These are phyloP conservation scores for Hyalella azteca DNA, from an alignment of 2,888 invertebrate species.

Conservation along the genomic window DNA sequence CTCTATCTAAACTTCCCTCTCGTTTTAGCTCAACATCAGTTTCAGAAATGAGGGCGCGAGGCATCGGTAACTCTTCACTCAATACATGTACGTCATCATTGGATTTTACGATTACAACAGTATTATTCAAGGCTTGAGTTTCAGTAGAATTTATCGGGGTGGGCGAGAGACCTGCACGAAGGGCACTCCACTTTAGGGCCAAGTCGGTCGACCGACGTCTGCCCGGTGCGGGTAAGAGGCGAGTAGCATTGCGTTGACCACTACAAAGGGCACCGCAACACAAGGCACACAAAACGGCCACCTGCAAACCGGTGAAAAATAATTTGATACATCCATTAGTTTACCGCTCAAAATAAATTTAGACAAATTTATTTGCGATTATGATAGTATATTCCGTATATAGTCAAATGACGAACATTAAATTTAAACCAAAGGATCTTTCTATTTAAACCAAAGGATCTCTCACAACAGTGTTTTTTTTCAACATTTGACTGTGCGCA, in stretches of 20 bases:
- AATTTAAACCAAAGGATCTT: neutral
- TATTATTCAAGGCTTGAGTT: neutral
- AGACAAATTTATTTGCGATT: neutral
- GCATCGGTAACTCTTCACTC: neutral
- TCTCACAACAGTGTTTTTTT: neutral
- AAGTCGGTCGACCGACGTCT: neutral
- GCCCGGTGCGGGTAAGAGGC: neutral
- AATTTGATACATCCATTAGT: neutral
- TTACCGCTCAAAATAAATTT: neutral
- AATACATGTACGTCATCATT: neutral
- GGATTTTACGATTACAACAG: neutral
- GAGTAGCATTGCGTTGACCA: neutral
- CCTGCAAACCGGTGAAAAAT: neutral
- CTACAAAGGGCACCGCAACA: neutral
- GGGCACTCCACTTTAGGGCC: conserved; percentile 9
- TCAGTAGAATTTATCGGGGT: neutral
- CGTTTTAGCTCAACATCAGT: neutral
- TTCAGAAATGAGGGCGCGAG: neutral
- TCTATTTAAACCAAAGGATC: neutral
- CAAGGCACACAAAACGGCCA: neutral
- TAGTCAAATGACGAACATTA: too few species aligned
- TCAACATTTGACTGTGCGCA: neutral
- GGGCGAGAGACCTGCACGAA: neutral
- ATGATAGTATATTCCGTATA: neutral
- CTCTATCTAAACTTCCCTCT: neutral